Evolutionary conservation across 2,797 vertebrate species (phyloP), one percentile per base, ranked within the genome.

Genomic region (Amblyopsis hoosieri): DNA sequence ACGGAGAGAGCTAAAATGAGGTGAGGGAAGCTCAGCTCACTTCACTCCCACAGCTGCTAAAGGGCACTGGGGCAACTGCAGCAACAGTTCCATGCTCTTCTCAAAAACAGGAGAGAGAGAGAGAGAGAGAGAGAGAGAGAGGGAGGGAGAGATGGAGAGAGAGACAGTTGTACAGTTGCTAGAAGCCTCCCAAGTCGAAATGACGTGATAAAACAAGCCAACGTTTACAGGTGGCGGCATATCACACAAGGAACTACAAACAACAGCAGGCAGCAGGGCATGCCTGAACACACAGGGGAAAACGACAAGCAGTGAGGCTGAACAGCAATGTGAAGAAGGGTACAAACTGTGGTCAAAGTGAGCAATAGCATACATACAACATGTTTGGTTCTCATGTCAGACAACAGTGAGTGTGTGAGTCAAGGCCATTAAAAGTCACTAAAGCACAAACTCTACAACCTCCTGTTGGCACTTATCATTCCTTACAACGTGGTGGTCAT

Each of bases 41-140:
- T 76, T 75, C 78, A 77, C 70, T 76, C 69, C 72, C 64, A 53
- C 84, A 80, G 79, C 83, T 82, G 81, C 71, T 85, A 90, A 91
- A 93, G 89, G 87, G 91, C 90, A 89, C 72, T 33, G 47, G 81
- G 84, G 76, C 77, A 83, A 89, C 85, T 78, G 76, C 66, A 75
- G 71, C 81, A 76, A 60, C 53, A 76, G 45, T 72, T 66, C 65
- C 23, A 62, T 76, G 69, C 79, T 74, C 69, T 72, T 83, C 73
- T 78, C 49, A 50, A 50, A 15, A n/a, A 71, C 76, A 84, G 79
- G 69, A 78, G 75, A 66, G 69, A 80, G 50, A 75, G 33, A 74
- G 64, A 65, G 58, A 60, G 55, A 52, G 61, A 19, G 54, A 71
- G 72, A 54, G 67, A 76, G 74, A 64, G 63, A 45, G 47, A 60